Conservation (phyloP, 2,797 vertebrate genomes). For the Microctenopoma stevenorrisi region DNA sequence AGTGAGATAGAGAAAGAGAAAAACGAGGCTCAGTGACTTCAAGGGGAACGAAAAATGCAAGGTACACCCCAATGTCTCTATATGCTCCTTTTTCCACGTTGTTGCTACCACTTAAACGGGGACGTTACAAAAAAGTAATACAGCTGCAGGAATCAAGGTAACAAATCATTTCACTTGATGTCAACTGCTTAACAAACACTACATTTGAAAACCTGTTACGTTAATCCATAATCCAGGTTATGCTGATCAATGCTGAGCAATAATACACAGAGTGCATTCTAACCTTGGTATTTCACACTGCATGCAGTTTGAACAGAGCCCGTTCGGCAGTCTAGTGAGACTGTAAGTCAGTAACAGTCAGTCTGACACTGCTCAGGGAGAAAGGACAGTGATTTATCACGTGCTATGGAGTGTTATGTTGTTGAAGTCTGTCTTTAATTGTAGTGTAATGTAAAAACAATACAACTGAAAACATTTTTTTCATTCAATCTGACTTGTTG, state of each 20-base stretch:
- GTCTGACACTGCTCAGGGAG: too few species aligned
- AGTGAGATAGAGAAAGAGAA: conserved; percentile 3
- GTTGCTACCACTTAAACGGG: neutral
- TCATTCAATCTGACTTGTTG: neutral
- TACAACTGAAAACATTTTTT: neutral
- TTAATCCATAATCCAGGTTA: neutral
- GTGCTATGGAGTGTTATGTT: too few species aligned
- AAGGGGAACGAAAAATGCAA: conserved; percentile 5
- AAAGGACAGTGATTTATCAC: too few species aligned
- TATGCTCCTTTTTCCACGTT: neutral
- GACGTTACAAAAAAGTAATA: neutral
- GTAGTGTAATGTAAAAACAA: neutral
- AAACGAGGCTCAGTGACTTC: too few species aligned
- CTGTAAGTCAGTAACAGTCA: too few species aligned
- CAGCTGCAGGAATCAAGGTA: neutral
- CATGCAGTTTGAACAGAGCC: too few species aligned
- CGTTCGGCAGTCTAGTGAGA: too few species aligned
- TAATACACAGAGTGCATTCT: too few species aligned
- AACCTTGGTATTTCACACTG: too few species aligned
- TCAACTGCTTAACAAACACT: too few species aligned
- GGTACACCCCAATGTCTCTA: neutral
- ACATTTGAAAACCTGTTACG: neutral
- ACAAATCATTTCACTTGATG: neutral
- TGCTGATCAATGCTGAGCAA: too few species aligned
- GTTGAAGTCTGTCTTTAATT: too few species aligned